Evolutionary conservation across 1,140 invertebrate genomes (phyloP).

Genomic region (Drosophila hydei): DNA sequence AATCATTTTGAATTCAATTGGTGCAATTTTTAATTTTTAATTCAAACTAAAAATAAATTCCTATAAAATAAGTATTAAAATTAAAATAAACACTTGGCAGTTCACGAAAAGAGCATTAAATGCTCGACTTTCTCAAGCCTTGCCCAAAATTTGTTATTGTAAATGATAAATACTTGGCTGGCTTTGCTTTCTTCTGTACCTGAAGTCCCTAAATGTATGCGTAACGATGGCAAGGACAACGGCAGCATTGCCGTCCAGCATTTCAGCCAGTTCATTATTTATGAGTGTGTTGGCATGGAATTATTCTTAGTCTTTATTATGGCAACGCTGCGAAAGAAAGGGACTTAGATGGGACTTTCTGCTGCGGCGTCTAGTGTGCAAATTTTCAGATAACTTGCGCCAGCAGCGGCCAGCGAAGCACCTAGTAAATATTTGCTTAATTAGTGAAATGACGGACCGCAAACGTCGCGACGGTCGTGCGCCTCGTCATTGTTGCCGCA

Average conservation of each 20-base stretch:
- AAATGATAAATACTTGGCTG: slow-evolving; percentile 76
- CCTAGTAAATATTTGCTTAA: slow-evolving; percentile 77
- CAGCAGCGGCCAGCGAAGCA: slow-evolving; percentile 13
- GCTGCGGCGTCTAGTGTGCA: slow-evolving; percentile 49
- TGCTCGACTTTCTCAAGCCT: background rate
- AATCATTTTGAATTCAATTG: too few species aligned
- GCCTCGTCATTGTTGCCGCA: slow-evolving; percentile 34
- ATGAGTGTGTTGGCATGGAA: slow-evolving; percentile 83
- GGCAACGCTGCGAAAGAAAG: slow-evolving; percentile 24
- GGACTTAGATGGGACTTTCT: slow-evolving; percentile 28
- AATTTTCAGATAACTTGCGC: slow-evolving; percentile 74
- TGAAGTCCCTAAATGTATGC: slow-evolving; percentile 41
- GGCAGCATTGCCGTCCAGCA: slow-evolving; percentile 34
- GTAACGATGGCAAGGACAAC: slow-evolving; percentile 39
- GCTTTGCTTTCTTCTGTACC: slow-evolving; percentile 58
- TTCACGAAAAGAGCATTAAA: background rate
- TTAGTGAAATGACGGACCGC: slow-evolving; percentile 72
- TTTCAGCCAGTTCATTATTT: slow-evolving; percentile 77
- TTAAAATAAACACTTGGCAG: too few species aligned
- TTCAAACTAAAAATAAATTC: too few species aligned
- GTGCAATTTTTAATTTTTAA: too few species aligned
- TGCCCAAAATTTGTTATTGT: slow-evolving; percentile 30
- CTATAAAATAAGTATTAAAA: too few species aligned
- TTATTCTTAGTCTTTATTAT: slow-evolving; percentile 81
- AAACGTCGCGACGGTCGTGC: slow-evolving; percentile 2